A percentile compares a stretch with the other conserved stretches of the same genome.
These are phyloP conservation scores for Agonopterix heracliana DNA, from an alignment of 2,888 invertebrate genomes.

Conservation along the genomic window DNA sequence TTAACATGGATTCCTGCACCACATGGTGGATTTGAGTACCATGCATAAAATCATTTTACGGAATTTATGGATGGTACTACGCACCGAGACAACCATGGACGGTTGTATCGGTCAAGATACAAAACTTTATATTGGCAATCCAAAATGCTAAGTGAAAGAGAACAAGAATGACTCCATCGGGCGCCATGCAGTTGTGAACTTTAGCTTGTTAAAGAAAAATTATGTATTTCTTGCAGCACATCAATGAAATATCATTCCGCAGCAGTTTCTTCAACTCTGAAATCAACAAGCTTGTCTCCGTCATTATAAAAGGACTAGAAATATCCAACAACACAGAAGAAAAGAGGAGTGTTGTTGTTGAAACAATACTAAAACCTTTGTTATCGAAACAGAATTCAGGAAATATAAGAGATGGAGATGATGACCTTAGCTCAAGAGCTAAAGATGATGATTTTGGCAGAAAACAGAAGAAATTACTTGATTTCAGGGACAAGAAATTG, in stretches of 20 bases:
- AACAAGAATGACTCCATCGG: no score
- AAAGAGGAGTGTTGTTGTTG: slow-evolving; percentile 56
- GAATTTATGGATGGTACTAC: no score
- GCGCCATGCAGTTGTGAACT: no score
- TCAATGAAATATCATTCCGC: slow-evolving; percentile 88
- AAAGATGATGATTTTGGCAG: slow-evolving; percentile 30
- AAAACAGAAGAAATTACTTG: slow-evolving; percentile 56
- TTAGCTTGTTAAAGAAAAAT: no score
- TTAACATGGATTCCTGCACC: no score
- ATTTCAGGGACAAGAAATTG: slow-evolving; percentile 85
- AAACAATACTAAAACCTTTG: slow-evolving; percentile 66
- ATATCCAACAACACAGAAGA: slow-evolving; percentile 85
- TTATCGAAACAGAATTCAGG: slow-evolving; percentile 64
- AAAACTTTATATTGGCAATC: no score
- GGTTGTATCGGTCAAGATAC: no score
- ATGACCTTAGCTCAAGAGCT: slow-evolving; percentile 9
- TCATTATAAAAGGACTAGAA: slow-evolving; percentile 87
- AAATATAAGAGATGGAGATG: slow-evolving; percentile 27
- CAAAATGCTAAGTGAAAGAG: no score
- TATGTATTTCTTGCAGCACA: slow-evolving; percentile 76
- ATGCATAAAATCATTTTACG: no score
- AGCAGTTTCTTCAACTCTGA: slow-evolving; percentile 93
- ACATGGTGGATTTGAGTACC: no score
- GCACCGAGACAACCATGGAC: no score
- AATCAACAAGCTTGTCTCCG: slow-evolving; percentile 88